phyloP scores from a whole-genome alignment of 2,888 invertebrate species.

The Sthenelais limicola region DNA sequence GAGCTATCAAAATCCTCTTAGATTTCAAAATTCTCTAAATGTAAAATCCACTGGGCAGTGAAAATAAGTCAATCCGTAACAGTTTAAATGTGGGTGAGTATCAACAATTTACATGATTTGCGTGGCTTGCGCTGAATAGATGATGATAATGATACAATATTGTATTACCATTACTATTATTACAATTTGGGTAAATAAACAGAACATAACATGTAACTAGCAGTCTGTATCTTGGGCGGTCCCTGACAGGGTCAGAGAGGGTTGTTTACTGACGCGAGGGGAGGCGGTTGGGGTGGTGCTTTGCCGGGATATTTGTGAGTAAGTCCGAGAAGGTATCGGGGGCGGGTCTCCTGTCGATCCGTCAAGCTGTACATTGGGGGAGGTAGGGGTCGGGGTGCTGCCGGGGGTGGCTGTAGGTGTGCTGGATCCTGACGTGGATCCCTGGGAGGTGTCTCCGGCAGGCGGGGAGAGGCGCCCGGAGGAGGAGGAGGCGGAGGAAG shows the following conservation, averaged over 20 bases:
- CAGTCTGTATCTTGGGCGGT: no score
- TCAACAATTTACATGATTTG: no score
- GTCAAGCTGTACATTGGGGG: neutral
- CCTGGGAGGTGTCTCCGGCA: neutral
- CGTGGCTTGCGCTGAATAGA: no score
- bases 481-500: neutral
- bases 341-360: neutral
- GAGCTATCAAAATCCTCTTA: no score
- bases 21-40: no score
- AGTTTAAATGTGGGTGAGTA: no score
- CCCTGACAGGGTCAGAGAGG: neutral
- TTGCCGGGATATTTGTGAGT: constrained; percentile 4
- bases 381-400: constrained; percentile 14
- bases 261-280: neutral
- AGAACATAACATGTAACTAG: no score
- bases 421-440: constrained; percentile 4
- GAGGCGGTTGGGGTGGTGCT: neutral
- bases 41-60: no score
- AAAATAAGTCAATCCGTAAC: no score
- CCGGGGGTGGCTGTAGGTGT: constrained; percentile 18
- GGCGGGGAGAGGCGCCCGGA: constrained; percentile 1
- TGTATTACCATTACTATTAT: no score
- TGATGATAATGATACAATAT: no score
- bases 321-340: constrained; percentile 15
- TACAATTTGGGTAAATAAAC: no score